phyloP scores from a whole-genome alignment of 2,113 vertebrate species.

The Irena cyanogastra region DNA sequence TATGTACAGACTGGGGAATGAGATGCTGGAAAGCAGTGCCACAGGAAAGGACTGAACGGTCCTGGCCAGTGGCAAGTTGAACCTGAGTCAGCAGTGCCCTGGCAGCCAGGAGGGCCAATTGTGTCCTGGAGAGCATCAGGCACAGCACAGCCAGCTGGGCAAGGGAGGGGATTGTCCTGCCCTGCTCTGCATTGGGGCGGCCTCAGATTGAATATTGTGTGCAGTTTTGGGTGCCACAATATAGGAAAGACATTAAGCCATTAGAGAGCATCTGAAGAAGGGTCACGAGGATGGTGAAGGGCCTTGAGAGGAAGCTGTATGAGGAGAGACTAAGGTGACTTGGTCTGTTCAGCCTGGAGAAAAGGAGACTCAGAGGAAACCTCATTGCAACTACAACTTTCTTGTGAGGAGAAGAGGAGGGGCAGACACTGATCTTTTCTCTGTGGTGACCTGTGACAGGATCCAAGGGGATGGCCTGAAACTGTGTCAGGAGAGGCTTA shows the following conservation, averaged over 20 bases:
- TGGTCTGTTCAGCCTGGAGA: background rate
- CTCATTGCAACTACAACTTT: background rate
- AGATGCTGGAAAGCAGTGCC: background rate
- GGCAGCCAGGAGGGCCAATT: accelerated
- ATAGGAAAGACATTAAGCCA: background rate
- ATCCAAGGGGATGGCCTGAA: background rate
- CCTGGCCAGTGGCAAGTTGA: accelerated
- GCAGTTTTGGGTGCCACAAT: background rate
- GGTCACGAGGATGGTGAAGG: background rate
- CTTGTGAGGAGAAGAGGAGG: background rate
- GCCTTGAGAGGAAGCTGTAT: accelerated
- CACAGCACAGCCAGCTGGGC: accelerated
- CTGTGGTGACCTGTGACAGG: background rate
- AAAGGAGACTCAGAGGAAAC: background rate
- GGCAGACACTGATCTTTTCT: too few relatives aligned
- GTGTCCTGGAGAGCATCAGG: accelerated
- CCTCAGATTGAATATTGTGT: accelerated
- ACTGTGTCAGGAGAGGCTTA: background rate
- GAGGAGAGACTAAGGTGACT: background rate
- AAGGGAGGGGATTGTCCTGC: accelerated
- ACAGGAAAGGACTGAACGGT: background rate
- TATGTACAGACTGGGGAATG: accelerated
- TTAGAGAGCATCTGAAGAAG: background rate
- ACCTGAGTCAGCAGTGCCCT: background rate
- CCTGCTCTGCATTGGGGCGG: accelerated